Evolutionary conservation across 2,797 vertebrate species (phyloP), one percentile per base, ranked within the genome.

Genomic region (Remorina albescens): DNA sequence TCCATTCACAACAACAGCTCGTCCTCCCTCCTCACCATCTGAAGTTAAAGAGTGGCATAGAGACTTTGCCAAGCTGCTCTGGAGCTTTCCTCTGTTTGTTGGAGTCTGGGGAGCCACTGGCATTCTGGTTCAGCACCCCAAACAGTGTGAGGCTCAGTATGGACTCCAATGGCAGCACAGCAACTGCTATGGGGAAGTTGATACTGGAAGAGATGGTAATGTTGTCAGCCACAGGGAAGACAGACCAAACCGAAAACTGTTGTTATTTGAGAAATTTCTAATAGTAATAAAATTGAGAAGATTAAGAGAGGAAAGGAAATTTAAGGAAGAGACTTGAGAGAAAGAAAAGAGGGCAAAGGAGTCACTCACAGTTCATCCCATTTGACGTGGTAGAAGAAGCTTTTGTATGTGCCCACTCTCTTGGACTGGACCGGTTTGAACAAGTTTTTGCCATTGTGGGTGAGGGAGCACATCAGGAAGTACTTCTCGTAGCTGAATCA

Each of bases 341-440:
- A 26, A 50, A 26, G 47, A 47, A 12, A 47, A 25, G 32, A 19
- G 6, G 12, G 25, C 39, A 8, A 23, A 16, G 28, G 10, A 47
- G 21, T 76, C 39, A 96, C 98, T 97, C 93, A 99, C 98, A 97
- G 89, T 87, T 99, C 98, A 65, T 99, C 97, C 98, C 97, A 99
- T 89, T 97, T 99, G 90, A 99, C 95, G 92, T 98, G 96, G 92
- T 97, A 98, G 95, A 98, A 99, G 92, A 99, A 99, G 91, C 93
- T 98, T 92, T 95, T 98, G 80, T 99, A 99, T 0, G 96, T 97
- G 80, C 98, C 97, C 90, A 98, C 98, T 88, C 96, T 97, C 95
- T 98, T 98, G 85, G 97, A 99, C 69, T 99, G 97, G 82, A 99
- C 85, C 16, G 98, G 97, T 87, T 98, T 99, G 76, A 99, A 98